Percentiles rank a stretch among this genome's conserved stretches.
Conservation (phyloP, 2,888 invertebrate genomes). For the Oegoconia quadripuncta region DNA sequence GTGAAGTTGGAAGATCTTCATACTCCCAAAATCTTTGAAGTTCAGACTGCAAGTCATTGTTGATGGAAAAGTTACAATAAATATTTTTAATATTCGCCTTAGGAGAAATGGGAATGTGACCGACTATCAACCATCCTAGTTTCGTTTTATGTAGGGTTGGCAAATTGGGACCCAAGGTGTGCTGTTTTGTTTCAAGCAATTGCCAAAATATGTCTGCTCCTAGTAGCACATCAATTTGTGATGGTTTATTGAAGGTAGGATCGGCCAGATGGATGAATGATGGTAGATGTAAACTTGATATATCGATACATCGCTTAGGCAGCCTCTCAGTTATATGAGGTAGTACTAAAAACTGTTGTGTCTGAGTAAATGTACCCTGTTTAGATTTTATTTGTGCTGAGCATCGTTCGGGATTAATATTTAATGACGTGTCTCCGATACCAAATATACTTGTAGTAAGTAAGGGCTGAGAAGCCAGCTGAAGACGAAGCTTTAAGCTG, state of each 20-base stretch:
- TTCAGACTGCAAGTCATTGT: conserved; percentile 5
- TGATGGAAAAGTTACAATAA: no score
- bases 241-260: conserved; percentile 16
- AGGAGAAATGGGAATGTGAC: conserved; percentile 7
- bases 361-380: background rate
- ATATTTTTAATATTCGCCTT: no score
- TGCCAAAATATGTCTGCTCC: conserved; percentile 27
- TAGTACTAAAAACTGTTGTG: conserved; percentile 1
- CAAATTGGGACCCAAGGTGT: conserved; percentile 17
- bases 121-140: conserved; percentile 18
- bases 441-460: conserved; percentile 6
- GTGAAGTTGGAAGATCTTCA: conserved; percentile 16
- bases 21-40: conserved; percentile 18
- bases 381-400: background rate
- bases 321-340: conserved; percentile 6
- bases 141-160: no score
- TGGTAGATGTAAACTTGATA: no score
- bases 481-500: background rate
- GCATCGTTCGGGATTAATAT: background rate
- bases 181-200: conserved; percentile 18
- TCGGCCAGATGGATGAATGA: conserved; percentile 14
- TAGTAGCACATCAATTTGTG: conserved; percentile 15
- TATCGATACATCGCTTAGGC: conserved; percentile 6
- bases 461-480: conserved; percentile 4
- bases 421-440: conserved; percentile 9